Evolutionary conservation across 2,888 invertebrate species (phyloP).

Genomic region (Melanotus villosus): DNA sequence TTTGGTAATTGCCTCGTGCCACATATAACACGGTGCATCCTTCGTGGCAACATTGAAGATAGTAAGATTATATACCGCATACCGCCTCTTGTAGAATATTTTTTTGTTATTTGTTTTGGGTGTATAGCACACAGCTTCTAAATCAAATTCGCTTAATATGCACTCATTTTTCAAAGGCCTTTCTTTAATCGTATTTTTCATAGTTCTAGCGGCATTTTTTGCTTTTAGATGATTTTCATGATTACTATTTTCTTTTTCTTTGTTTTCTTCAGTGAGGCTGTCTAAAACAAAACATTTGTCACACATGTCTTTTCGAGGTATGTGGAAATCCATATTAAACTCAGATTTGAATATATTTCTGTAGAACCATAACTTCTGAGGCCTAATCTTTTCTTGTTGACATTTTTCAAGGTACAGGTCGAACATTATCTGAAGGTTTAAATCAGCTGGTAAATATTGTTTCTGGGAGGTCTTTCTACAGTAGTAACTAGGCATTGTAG

Average conservation of each 20-base stretch:
- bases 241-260: not conserved
- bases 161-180: not conserved
- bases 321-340: conserved; percentile 1
- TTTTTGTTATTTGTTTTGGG: not conserved
- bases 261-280: conserved; percentile 1
- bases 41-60: not conserved
- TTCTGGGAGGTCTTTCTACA: not conserved
- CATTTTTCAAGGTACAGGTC: not conserved
- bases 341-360: conserved; percentile 1
- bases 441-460: not conserved
- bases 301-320: conserved; percentile 3
- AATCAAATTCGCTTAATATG: not conserved
- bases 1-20: conserved; percentile 7
- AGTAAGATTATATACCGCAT: not conserved
- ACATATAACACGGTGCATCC: not conserved
- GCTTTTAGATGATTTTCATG: not conserved
- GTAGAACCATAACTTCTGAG: conserved; percentile 8
- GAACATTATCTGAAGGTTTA: conserved; percentile 10
- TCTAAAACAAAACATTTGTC: conserved; percentile 17
- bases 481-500: not conserved
- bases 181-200: not conserved
- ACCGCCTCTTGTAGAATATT: conserved; percentile 9
- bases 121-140: conserved; percentile 12
- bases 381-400: conserved; percentile 3
- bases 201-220: not conserved